Evolutionary conservation across 1,140 invertebrate species (phyloP).

Genomic region (Laupala kohalensis): DNA sequence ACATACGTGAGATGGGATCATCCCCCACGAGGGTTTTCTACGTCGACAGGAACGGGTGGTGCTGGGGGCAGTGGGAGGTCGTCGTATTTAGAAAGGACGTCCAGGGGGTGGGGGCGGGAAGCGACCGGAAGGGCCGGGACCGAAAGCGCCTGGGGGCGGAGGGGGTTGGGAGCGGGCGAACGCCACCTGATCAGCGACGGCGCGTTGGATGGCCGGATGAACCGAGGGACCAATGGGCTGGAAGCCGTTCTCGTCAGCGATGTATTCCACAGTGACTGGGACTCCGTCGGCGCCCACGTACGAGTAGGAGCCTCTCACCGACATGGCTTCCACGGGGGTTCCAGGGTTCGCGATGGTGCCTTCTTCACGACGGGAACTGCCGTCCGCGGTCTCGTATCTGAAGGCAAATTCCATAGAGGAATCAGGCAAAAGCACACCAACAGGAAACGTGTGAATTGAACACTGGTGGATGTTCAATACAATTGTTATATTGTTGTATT

Average conservation of each 20-base stretch:
- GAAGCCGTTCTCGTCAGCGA: slow-evolving; percentile 33
- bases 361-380: slow-evolving; percentile 2
- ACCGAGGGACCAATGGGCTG: slow-evolving; percentile 12
- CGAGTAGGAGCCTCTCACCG: slow-evolving; percentile 42
- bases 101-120: no score
- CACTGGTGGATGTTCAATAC: no score
- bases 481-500: no score
- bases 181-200: slow-evolving; percentile 7
- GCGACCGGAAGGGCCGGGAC: no score
- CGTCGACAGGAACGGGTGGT: no score
- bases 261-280: slow-evolving; percentile 43
- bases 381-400: slow-evolving; percentile 12
- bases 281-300: slow-evolving; percentile 52
- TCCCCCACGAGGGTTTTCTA: no score
- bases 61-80: no score
- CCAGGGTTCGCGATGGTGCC: slow-evolving; percentile 11
- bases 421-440: no score
- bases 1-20: not conserved
- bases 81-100: no score
- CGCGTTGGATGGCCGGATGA: slow-evolving; percentile 5
- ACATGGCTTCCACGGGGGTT: slow-evolving; percentile 32
- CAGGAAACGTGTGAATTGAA: no score
- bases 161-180: not conserved
- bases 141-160: not conserved
- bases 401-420: not conserved